phyloP scores from a whole-genome alignment of 2,797 vertebrate genomes.

The Rhinoraja longicauda region DNA sequence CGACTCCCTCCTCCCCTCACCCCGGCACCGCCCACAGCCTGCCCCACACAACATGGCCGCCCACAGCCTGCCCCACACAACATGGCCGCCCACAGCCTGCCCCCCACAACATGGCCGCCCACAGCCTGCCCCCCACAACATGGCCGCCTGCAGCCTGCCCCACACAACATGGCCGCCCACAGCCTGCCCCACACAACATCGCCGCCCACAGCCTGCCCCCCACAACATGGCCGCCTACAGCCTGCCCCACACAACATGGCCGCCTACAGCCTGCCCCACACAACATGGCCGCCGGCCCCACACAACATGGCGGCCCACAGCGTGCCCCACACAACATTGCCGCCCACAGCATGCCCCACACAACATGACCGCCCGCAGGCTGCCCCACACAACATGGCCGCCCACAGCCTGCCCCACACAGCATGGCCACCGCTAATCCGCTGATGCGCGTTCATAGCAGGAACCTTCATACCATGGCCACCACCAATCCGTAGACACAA shows the following conservation, averaged over 20 bases:
- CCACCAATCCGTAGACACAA: no score
- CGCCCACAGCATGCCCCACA: no score
- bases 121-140: background rate
- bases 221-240: no score
- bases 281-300: constrained; percentile 20
- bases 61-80: background rate
- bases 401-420: background rate
- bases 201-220: no score
- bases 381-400: background rate
- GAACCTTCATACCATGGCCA: no score
- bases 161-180: no score
- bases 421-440: no score
- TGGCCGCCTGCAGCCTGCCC: no score
- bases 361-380: no score
- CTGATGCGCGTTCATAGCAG: no score
- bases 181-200: no score
- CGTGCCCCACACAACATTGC: background rate
- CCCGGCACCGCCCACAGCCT: background rate
- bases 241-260: no score
- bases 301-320: background rate
- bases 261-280: background rate
- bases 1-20: constrained; percentile 42
- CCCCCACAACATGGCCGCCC: constrained; percentile 26
- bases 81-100: background rate
- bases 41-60: background rate